Evolutionary conservation across 2,113 vertebrate genomes (phyloP).

Genomic region (Ctenomys sociabilis): DNA sequence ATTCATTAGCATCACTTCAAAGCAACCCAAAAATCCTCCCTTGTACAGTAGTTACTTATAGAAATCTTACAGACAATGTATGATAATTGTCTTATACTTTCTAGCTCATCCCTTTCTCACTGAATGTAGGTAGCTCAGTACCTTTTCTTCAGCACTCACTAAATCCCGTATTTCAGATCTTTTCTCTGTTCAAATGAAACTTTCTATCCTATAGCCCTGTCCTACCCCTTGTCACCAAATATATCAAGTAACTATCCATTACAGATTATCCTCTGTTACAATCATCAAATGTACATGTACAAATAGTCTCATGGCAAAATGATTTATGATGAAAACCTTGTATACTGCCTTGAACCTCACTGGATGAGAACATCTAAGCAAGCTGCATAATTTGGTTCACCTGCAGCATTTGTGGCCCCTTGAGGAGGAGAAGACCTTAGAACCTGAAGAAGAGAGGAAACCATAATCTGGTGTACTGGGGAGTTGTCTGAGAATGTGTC

Average conservation of each 20-base stretch:
- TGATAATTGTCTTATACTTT: neutral
- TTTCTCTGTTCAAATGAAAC: neutral
- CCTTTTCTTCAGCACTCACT: neutral
- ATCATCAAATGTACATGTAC: neutral
- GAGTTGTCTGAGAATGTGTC: neutral
- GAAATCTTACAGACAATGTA: neutral
- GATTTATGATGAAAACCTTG: neutral
- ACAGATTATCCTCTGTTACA: neutral
- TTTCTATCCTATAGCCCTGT: neutral
- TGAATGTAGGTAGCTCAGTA: neutral
- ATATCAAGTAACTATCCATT: neutral
- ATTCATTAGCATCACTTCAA: constrained; percentile 42
- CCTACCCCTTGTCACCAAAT: neutral
- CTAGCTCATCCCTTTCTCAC: neutral
- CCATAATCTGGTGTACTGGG: neutral
- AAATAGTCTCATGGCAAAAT: neutral
- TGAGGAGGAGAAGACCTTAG: neutral
- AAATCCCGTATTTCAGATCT: neutral
- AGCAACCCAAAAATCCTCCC: constrained; percentile 24
- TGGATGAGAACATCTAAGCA: neutral
- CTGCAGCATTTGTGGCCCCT: no score
- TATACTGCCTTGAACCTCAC: neutral
- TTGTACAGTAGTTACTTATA: neutral
- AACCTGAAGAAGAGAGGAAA: neutral
- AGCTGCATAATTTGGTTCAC: neutral